Evolutionary conservation across 2,888 invertebrate genomes (phyloP), one percentile per base, ranked within the genome.

Genomic region (Adineta ricciae): DNA sequence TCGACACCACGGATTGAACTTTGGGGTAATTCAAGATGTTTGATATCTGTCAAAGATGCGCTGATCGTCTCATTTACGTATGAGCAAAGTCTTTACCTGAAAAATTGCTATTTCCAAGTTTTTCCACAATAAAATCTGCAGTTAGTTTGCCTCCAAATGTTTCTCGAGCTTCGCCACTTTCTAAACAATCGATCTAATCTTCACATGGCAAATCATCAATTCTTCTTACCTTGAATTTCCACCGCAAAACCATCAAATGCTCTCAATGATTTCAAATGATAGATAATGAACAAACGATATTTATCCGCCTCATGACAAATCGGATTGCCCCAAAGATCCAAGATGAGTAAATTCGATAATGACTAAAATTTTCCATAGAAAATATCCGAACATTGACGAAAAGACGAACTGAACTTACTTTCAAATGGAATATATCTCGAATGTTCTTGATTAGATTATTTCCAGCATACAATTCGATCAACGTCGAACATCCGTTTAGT

Each of bases 101-200:
- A 87, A 90, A 90, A 86, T 88, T 88, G 24, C 89, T 87, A 86
- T 89, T 89, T 72, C 89, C 88, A 8, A 90, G 86, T 86, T 89
- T 89, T 86, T 91, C 90, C 1, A 89, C 90, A 27, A 91, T 88
- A 88, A 90, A 90, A 86, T 91, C 91, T 84, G 88, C 87, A 3
- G 90, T 90, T 84, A 91, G 87, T 73, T 90, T 87, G 19, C 91
- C 91, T 72, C 90, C 90, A 87, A 90, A 90, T 83, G 88, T 88
- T 78, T 91, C 90, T 86, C 89, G 89, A 19, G 90, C 90, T 84
- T 87, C 87, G 5, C 83, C 83, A 41, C 82, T 52, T 27, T 87
- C 86, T 64, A 64, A 27, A 64, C 16, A 8, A 27, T 32, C 19
- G 19, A 19, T 32, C 3, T 16, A 73, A 41, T 41, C 16, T 41